A percentile compares a stretch with the other conserved stretches of the same genome.
These are phyloP conservation scores for Andinoacara biseriatus DNA, from an alignment of 2,113 vertebrate species.

Conservation along the genomic window DNA sequence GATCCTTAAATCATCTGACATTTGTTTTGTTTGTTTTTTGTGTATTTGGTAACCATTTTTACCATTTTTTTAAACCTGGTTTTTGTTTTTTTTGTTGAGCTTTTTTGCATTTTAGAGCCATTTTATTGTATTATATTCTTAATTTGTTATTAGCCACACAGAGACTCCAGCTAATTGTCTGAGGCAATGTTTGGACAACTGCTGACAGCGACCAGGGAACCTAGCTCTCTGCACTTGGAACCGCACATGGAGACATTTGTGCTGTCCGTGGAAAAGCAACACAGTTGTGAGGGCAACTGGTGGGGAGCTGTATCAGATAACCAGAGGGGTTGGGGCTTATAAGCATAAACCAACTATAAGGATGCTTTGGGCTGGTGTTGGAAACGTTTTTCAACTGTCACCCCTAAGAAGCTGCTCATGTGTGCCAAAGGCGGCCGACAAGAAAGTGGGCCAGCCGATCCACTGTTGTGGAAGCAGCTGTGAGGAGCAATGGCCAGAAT, in stretches of 20 bases:
- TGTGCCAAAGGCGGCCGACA: slow-evolving; percentile 1
- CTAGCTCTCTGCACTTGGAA: background rate
- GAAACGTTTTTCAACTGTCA: slow-evolving; percentile 37
- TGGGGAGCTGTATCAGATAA: slow-evolving; percentile 22
- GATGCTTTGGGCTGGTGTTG: slow-evolving; percentile 7
- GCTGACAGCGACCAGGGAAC: background rate
- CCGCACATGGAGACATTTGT: background rate
- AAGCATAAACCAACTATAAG: slow-evolving; percentile 1
- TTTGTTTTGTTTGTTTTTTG: too few species aligned
- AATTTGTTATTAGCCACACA: background rate
- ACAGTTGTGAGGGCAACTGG: slow-evolving; percentile 26
- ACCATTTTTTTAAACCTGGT: background rate
- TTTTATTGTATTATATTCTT: background rate
- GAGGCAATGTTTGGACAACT: background rate
- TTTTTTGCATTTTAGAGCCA: background rate
- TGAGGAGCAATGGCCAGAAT: slow-evolving; percentile 28
- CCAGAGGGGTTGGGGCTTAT: background rate
- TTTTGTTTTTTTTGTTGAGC: background rate
- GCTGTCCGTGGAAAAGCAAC: slow-evolving; percentile 1
- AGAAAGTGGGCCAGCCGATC: slow-evolving; percentile 18
- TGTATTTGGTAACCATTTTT: background rate
- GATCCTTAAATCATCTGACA: too few species aligned
- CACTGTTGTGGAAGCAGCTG: slow-evolving; percentile 50
- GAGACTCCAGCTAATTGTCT: background rate
- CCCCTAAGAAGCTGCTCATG: background rate